These are phyloP conservation scores for Agrochola litura DNA, from an alignment of 2,888 invertebrate genomes.

Conservation along the genomic window DNA sequence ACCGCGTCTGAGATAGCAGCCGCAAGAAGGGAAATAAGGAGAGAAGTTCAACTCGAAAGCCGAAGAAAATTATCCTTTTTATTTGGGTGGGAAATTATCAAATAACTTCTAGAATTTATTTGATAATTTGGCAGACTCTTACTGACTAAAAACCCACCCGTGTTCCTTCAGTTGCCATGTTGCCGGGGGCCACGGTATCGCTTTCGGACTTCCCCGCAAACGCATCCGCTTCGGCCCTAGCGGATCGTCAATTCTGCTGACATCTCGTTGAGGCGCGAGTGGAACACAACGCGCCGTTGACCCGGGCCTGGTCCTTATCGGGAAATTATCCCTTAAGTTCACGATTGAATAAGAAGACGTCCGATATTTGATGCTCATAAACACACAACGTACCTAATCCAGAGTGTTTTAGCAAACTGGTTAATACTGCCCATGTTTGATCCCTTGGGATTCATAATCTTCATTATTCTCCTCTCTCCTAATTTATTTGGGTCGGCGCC, in stretches of 20 bases:
- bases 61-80: neutral
- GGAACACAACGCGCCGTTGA: no score
- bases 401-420: neutral
- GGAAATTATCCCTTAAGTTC: neutral
- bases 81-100: no score
- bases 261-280: no score
- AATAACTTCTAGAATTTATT: no score
- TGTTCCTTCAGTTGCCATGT: no score
- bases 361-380: neutral
- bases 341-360: neutral
- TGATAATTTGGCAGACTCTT: no score
- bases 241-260: no score
- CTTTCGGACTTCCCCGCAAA: no score
- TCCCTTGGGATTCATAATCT: neutral
- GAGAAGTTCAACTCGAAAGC: conserved; percentile 14
- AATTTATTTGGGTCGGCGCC: neutral
- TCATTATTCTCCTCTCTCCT: neutral
- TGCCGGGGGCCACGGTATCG: no score
- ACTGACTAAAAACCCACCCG: no score
- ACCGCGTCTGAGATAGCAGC: conserved; percentile 58
- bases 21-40: neutral
- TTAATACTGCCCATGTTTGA: neutral
- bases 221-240: no score
- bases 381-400: neutral
- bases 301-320: no score